Evolutionary conservation across 2,888 invertebrate species (phyloP).

Genomic region (Troglohyphantes excavatus): DNA sequence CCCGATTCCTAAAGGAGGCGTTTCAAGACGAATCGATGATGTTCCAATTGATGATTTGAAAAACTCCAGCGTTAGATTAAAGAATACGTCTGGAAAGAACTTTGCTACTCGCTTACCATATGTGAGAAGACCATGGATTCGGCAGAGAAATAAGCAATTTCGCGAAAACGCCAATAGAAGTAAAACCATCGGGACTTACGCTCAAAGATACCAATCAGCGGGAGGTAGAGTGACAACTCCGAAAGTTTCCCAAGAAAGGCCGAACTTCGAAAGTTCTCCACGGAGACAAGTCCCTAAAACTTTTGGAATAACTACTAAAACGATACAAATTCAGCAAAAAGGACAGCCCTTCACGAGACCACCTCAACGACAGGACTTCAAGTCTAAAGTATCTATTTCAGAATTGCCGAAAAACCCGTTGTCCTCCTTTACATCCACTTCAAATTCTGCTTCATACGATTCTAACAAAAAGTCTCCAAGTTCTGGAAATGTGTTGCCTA

Average conservation of each 20-base stretch:
- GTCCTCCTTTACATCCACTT: not conserved
- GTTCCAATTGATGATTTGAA: not conserved
- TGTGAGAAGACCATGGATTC: not conserved
- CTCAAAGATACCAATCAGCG: slow-evolving; percentile 1
- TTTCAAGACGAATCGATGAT: slow-evolving; percentile 25
- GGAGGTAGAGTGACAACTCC: not conserved
- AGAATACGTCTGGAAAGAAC: not conserved
- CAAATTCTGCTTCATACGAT: not conserved
- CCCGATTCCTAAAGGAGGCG: not conserved
- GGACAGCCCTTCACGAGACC: not conserved
- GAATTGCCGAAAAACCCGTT: not conserved
- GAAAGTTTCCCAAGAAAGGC: not conserved
- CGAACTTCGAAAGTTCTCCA: not conserved
- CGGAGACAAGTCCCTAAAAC: not conserved
- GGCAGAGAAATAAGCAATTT: not conserved
- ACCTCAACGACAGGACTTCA: not conserved
- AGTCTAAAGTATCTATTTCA: not conserved
- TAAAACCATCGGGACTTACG: not conserved
- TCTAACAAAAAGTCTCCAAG: not conserved
- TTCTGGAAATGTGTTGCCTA: not conserved
- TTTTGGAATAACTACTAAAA: too few species aligned
- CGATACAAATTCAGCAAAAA: not conserved
- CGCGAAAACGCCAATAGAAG: not conserved
- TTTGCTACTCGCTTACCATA: too few species aligned
- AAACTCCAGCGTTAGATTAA: not conserved